Percentiles rank a stretch among this genome's conserved stretches.
Evolutionary conservation across 2,797 vertebrate genomes (phyloP).

Genomic region (Sebastiscus albofasciatus): DNA sequence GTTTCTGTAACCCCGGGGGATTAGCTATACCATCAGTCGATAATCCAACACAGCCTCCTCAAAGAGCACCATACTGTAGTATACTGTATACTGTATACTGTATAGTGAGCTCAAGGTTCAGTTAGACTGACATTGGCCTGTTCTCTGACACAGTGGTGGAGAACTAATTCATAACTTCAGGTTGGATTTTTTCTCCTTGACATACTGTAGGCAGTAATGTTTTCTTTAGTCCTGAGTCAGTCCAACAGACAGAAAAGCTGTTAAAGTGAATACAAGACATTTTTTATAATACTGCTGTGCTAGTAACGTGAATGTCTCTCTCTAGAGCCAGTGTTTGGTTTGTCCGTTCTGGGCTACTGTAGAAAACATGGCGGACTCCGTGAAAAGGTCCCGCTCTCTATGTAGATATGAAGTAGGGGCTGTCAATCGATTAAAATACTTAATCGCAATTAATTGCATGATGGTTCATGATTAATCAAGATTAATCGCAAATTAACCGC

Average conservation of each 20-base stretch:
- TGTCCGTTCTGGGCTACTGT: too few relatives aligned
- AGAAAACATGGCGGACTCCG: too few relatives aligned
- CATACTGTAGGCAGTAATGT: not conserved
- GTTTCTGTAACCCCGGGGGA: slow-evolving; percentile 47
- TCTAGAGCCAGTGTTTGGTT: too few relatives aligned
- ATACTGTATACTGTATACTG: too few relatives aligned
- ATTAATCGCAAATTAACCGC: too few relatives aligned
- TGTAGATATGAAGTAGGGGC: too few relatives aligned
- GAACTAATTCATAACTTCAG: not conserved
- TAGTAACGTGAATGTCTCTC: too few relatives aligned
- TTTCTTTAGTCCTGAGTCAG: not conserved
- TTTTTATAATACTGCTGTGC: not conserved
- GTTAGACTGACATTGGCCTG: not conserved
- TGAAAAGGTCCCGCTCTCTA: too few relatives aligned
- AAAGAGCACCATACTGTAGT: slow-evolving; percentile 6
- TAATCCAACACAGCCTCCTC: slow-evolving; percentile 47
- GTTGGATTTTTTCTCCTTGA: not conserved
- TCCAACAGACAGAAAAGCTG: not conserved
- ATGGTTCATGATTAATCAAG: too few relatives aligned
- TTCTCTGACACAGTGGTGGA: not conserved
- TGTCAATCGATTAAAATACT: too few relatives aligned
- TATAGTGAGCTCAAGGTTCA: slow-evolving; percentile 14
- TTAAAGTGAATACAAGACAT: too few relatives aligned
- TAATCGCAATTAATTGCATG: too few relatives aligned
- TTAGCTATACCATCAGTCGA: slow-evolving; percentile 33